Conservation (phyloP, 1,140 invertebrate genomes). For the Globodera ellingtonae region DNA sequence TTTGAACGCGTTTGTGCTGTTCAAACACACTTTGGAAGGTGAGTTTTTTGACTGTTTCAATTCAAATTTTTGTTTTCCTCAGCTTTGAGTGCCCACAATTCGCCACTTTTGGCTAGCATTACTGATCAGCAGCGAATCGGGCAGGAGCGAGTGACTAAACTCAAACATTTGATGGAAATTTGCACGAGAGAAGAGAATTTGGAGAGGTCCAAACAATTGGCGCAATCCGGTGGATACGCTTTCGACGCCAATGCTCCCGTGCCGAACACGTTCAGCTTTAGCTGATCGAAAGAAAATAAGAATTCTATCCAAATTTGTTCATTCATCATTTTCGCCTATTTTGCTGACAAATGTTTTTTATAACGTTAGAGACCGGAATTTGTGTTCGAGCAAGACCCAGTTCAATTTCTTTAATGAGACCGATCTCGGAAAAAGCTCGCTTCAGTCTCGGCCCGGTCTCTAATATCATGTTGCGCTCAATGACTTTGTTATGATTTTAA, state of each 20-base stretch:
- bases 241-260: slow-evolving; percentile 42
- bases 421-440: too few relatives aligned
- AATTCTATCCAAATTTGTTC: not conserved
- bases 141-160: slow-evolving; percentile 34
- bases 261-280: slow-evolving; percentile 38
- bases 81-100: slow-evolving; percentile 31
- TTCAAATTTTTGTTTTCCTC: slow-evolving; percentile 24
- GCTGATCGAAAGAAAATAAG: slow-evolving; percentile 20
- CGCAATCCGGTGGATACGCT: slow-evolving; percentile 40
- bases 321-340: not conserved
- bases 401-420: too few relatives aligned
- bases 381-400: too few relatives aligned
- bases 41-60: slow-evolving; percentile 4
- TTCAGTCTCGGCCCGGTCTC: too few relatives aligned
- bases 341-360: too few relatives aligned
- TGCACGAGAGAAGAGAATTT: slow-evolving; percentile 47
- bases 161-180: slow-evolving; percentile 40
- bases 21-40: slow-evolving; percentile 41
- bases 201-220: slow-evolving; percentile 35
- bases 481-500: too few relatives aligned
- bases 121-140: slow-evolving; percentile 26
- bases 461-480: too few relatives aligned
- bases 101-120: slow-evolving; percentile 33
- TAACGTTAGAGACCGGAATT: too few relatives aligned
- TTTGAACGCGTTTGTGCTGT: slow-evolving; percentile 43